Conservation (phyloP, 2,888 invertebrate genomes). For the Agrilus cyanescens region DNA sequence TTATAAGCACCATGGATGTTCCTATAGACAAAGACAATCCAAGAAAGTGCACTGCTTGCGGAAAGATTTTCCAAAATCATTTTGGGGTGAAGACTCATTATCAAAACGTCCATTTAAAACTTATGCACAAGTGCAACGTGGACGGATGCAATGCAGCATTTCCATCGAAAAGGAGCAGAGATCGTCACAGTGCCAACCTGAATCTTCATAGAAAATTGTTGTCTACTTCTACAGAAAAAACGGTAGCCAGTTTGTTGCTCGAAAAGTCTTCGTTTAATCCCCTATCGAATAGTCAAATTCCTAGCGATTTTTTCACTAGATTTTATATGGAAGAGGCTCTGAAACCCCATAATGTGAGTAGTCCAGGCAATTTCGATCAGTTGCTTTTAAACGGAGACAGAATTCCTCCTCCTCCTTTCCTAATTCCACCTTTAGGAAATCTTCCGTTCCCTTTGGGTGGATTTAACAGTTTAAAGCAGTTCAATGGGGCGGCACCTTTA, state of each 20-base stretch:
- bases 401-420: constrained; percentile 44
- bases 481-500: constrained; percentile 33
- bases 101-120: constrained; percentile 88
- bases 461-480: constrained; percentile 33
- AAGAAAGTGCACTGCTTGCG: constrained; percentile 80
- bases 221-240: constrained; percentile 49
- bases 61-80: constrained; percentile 85
- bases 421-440: constrained; percentile 47
- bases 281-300: constrained; percentile 50
- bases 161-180: constrained; percentile 83
- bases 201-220: constrained; percentile 84
- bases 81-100: constrained; percentile 91
- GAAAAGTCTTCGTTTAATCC: constrained; percentile 43
- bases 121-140: constrained; percentile 90
- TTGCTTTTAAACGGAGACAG: constrained; percentile 39
- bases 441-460: constrained; percentile 40
- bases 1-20: constrained; percentile 65
- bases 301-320: constrained; percentile 67
- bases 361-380: constrained; percentile 36
- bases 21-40: constrained; percentile 90
- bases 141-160: constrained; percentile 93
- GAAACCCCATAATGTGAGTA: constrained; percentile 37
- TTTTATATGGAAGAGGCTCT: constrained; percentile 65
- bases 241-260: constrained; percentile 34
- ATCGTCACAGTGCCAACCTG: constrained; percentile 83